Evolutionary conservation across 2,888 invertebrate genomes (phyloP).

Genomic region (Nasonia oneida): DNA sequence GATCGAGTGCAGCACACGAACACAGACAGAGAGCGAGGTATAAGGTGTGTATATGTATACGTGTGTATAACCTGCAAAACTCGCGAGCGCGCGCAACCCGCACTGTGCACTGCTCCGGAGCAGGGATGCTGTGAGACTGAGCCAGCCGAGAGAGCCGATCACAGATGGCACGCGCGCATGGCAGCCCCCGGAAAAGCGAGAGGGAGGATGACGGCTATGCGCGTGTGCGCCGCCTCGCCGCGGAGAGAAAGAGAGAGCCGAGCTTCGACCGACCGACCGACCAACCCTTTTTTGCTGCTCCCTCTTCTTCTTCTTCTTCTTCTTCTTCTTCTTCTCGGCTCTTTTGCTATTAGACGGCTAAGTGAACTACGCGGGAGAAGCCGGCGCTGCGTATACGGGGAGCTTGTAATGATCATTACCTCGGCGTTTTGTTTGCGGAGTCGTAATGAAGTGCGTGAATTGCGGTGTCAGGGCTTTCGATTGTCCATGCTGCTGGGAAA

Average conservation of each 20-base stretch:
- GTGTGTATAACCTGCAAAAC: neutral
- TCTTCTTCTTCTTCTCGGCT: neutral
- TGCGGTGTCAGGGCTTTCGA: no score
- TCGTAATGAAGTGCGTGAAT: no score
- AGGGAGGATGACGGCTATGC: neutral
- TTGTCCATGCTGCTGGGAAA: no score
- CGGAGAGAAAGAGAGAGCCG: neutral
- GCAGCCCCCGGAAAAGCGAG: conserved; percentile 72
- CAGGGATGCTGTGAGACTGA: conserved; percentile 79
- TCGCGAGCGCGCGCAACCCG: conserved; percentile 68
- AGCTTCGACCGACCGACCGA: conserved; percentile 28
- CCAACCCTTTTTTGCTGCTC: conserved; percentile 32
- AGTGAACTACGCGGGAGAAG: neutral
- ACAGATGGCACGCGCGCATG: conserved; percentile 68
- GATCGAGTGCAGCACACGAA: neutral
- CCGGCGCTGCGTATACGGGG: no score
- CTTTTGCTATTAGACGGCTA: conserved; percentile 1
- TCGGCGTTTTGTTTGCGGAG: no score
- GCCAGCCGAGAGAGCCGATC: conserved; percentile 67
- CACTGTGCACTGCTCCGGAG: conserved; percentile 62
- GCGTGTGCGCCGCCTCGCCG: conserved; percentile 9
- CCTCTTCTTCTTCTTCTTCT: conserved; percentile 6
- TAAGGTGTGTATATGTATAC: neutral
- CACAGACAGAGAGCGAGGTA: neutral
- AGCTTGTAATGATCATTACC: no score